phyloP scores from a whole-genome alignment of 2,888 invertebrate species.

The Scrobipalpa atriplicella region DNA sequence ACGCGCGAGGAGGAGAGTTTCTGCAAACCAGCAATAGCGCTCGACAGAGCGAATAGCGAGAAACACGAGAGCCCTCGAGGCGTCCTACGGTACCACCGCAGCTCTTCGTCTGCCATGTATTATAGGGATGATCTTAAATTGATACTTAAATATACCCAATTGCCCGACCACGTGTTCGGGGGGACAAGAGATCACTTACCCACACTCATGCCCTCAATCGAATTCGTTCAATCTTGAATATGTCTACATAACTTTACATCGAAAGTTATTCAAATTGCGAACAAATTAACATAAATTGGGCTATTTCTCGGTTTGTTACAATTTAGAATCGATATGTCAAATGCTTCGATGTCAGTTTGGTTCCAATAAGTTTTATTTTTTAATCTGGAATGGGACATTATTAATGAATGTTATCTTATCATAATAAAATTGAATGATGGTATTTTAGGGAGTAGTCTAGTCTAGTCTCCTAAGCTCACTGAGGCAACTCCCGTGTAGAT shows the following conservation, averaged over 20 bases:
- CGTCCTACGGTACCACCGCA: conserved; percentile 22
- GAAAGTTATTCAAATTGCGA: conserved; percentile 25
- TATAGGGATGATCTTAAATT: no score
- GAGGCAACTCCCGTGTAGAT: no score
- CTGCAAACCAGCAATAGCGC: conserved; percentile 35
- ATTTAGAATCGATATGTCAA: neutral
- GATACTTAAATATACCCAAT: conserved; percentile 22
- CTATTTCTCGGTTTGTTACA: conserved; percentile 22
- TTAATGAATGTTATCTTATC: no score
- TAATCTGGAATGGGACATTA: neutral
- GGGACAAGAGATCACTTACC: conserved; percentile 50
- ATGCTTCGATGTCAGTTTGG: neutral
- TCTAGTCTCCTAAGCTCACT: no score
- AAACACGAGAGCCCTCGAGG: conserved; percentile 46
- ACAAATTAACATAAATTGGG: conserved; percentile 26
- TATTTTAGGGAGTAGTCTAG: no score
- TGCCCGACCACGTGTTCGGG: conserved; percentile 50
- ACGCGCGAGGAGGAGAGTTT: conserved; percentile 35
- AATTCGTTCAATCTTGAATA: conserved; percentile 45
- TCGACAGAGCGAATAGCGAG: conserved; percentile 45
- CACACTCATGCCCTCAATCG: conserved; percentile 44
- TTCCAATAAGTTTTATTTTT: neutral
- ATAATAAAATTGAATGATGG: no score
- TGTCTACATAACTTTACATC: conserved; percentile 27
- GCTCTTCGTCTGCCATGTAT: no score